These are phyloP conservation scores for Trissolcus japonicus DNA, from an alignment of 2,888 invertebrate species.

Conservation along the genomic window DNA sequence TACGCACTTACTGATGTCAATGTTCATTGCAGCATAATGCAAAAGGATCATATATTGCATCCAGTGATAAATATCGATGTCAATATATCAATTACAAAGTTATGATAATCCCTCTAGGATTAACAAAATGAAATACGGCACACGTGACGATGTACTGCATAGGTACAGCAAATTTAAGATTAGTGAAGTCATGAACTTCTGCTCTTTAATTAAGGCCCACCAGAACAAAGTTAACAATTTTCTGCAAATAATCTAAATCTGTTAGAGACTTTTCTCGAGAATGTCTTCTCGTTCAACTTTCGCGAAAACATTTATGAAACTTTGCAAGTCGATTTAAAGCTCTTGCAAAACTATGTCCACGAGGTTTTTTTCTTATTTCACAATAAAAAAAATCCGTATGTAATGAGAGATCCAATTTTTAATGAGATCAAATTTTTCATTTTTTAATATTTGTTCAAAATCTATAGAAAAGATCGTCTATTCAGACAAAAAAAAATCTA, in stretches of 20 bases:
- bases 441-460: too few species aligned
- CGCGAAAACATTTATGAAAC: too few species aligned
- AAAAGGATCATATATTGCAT: too few species aligned
- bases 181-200: slow-evolving; percentile 11
- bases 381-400: not conserved
- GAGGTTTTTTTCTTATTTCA: not conserved
- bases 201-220: slow-evolving; percentile 25
- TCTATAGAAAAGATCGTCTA: too few species aligned
- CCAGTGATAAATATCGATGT: too few species aligned
- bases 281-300: too few species aligned
- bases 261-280: slow-evolving; percentile 9
- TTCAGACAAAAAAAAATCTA: too few species aligned
- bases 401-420: not conserved
- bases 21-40: too few species aligned
- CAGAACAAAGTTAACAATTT: slow-evolving; percentile 23
- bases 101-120: slow-evolving; percentile 17
- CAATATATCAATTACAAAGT: too few species aligned
- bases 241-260: slow-evolving; percentile 15
- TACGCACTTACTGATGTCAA: too few species aligned
- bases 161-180: slow-evolving; percentile 20
- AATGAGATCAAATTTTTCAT: too few species aligned
- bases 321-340: too few species aligned
- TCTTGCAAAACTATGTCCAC: not conserved
- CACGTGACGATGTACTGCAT: slow-evolving; percentile 13
- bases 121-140: slow-evolving; percentile 30